A percentile compares a stretch with the other conserved stretches of the same genome.
Conservation (phyloP, 1,140 invertebrate genomes). For the Steinernema feltiae region DNA sequence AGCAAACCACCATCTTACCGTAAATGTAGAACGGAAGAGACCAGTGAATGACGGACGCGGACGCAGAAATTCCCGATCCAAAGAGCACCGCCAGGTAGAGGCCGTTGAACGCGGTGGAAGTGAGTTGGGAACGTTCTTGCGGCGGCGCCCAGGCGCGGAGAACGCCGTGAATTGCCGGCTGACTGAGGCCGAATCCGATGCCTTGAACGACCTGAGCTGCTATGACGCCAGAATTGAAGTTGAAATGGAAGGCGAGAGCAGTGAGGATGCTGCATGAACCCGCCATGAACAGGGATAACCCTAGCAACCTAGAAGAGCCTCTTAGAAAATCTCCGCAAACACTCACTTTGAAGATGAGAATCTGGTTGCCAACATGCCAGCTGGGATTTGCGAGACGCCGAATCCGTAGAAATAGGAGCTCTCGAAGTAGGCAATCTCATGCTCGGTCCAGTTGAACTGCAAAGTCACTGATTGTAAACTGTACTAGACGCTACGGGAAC, state of each 20-base stretch:
- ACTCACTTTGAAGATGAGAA: constrained; percentile 78
- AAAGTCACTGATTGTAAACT: background rate
- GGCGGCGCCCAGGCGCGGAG: constrained; percentile 98
- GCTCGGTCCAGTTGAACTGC: constrained; percentile 73
- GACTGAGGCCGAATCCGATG: constrained; percentile 84
- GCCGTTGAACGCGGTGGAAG: constrained; percentile 76
- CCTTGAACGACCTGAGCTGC: constrained; percentile 82
- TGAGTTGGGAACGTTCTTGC: constrained; percentile 83
- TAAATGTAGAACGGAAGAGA: constrained; percentile 93
- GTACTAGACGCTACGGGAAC: constrained; percentile 22
- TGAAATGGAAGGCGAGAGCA: constrained; percentile 66
- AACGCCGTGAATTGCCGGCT: constrained; percentile 95
- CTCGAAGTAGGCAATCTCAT: constrained; percentile 77
- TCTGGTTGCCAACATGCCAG: constrained; percentile 87
- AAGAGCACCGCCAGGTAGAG: constrained; percentile 88
- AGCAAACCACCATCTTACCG: constrained; percentile 62
- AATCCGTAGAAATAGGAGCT: constrained; percentile 98
- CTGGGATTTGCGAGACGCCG: constrained; percentile 91
- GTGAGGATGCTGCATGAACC: constrained; percentile 59
- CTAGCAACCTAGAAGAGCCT: background rate
- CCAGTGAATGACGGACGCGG: constrained; percentile 68
- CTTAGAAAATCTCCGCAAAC: background rate
- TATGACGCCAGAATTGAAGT: constrained; percentile 66
- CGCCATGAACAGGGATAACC: constrained; percentile 76
- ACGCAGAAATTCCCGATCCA: constrained; percentile 72